These are phyloP conservation scores for Garrulus glandarius DNA, from an alignment of 2,797 vertebrate species.

Conservation along the genomic window DNA sequence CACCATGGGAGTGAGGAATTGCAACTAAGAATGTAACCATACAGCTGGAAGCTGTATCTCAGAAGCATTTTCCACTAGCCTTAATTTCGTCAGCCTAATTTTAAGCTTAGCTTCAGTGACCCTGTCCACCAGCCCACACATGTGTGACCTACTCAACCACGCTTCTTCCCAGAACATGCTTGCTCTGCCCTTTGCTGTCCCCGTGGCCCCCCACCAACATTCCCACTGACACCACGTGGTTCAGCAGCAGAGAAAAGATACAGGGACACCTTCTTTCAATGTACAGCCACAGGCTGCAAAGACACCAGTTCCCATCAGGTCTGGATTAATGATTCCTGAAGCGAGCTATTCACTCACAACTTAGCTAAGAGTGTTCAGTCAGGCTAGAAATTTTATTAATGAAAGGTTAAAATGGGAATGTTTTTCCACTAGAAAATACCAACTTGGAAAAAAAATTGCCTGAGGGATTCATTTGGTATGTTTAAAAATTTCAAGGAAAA, in stretches of 20 bases:
- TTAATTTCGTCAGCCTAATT: neutral
- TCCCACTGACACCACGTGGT: rapidly evolving
- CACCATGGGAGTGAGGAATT: neutral
- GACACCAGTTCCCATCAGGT: neutral
- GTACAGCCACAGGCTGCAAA: neutral
- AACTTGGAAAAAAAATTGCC: neutral
- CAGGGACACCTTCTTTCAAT: neutral
- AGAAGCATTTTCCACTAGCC: neutral
- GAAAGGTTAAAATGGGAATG: neutral
- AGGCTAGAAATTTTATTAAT: slow-evolving; percentile 6
- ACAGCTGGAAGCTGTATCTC: neutral
- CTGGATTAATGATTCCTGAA: neutral
- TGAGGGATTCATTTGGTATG: neutral
- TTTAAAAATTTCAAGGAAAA: slow-evolving; percentile 21
- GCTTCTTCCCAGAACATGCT: rapidly evolving
- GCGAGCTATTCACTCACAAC: neutral
- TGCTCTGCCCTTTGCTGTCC: neutral
- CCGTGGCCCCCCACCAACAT: rapidly evolving
- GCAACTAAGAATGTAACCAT: neutral
- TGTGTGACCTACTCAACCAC: rapidly evolving
- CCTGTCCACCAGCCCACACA: neutral
- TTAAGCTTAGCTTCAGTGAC: neutral
- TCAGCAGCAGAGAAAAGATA: neutral
- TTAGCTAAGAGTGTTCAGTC: neutral
- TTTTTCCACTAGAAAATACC: neutral